Base-by-base conservation (phyloP, 2,888 invertebrate species). In the Andrena dorsata region DNA sequence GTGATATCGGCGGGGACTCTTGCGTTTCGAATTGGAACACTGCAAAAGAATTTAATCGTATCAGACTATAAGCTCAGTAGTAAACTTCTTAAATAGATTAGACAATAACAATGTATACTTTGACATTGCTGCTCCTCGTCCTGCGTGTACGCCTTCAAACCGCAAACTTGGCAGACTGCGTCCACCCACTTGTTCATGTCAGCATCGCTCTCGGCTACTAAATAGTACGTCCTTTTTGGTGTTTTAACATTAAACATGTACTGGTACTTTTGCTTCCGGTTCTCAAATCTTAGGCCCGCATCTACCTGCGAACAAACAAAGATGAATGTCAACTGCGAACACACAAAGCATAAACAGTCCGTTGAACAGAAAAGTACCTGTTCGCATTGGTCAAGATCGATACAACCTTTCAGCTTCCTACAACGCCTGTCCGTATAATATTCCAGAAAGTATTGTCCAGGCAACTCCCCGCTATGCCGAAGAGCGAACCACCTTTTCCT, bases 131-230 rank as follows among this genome's bases (percentile, higher is more conserved):
- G 93, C 30, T 94, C 94, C 75, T 95, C 94, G 76, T 96, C 95
- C 77, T 96, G 96, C 13, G 96, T 96, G 8, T 96, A 96, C 1
- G 97, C 96, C 92, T 97, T 96, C 80, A 98, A 94, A 65, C 98
- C 97, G 94, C 98, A 99, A 58, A 98, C 98, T 94, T 97, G 96
- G 94, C 99, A 99, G 87, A 99, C 97, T 81, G 97, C 98, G 91
- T 97, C 97, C 10, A 99, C 98, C 99, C 99, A 99, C 93, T 97
- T 97, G 89, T 97, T 97, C 98, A 99, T 98, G 91, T 98, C 98
- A 63, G 96, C 95, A 93, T 98, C 98, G 47, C 97, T 97, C 89
- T 98, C 98, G 0, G 98, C 98, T 79, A 98, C 98, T 87, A 99
- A 95, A 94, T 98, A 98, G 93, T 98, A 99, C 47, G 97, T 97